Conservation (phyloP, 2,113 vertebrate species). For the Myotis davidii region DNA sequence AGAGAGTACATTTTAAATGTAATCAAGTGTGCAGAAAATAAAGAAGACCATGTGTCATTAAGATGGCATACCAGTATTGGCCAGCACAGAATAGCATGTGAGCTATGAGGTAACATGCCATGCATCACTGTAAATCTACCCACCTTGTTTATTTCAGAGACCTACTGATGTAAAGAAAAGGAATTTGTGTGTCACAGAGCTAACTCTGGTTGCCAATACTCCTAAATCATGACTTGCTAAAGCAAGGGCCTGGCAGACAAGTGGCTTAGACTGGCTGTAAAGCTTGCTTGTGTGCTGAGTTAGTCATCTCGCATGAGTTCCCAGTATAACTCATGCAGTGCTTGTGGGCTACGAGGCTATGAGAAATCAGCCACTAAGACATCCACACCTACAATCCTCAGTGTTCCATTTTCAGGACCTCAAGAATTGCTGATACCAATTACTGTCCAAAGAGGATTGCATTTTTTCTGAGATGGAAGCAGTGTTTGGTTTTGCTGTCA, state of each 20-base stretch:
- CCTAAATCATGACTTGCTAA: not conserved
- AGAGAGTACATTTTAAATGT: not conserved
- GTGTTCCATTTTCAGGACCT: not conserved
- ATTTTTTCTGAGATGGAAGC: not conserved
- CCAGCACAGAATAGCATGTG: no score
- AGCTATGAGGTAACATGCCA: rapidly evolving
- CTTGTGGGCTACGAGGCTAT: rapidly evolving
- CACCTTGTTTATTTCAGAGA: not conserved
- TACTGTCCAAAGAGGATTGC: not conserved
- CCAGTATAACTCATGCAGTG: rapidly evolving
- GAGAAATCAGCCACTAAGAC: not conserved
- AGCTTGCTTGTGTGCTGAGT: rapidly evolving
- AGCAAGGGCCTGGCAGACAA: not conserved
- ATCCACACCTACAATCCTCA: no score
- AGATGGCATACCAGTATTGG: rapidly evolving
- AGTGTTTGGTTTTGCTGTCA: constrained; percentile 13
- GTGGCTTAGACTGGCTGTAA: not conserved
- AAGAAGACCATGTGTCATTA: rapidly evolving
- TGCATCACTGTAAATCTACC: not conserved
- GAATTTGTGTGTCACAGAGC: not conserved
- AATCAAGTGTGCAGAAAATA: not conserved
- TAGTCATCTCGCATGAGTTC: rapidly evolving
- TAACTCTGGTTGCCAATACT: not conserved
- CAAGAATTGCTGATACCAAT: not conserved
- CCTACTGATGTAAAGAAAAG: not conserved